Percentiles rank a stretch among this genome's conserved stretches.
Conservation (phyloP, 2,888 invertebrate species). For the Erannis defoliaria region DNA sequence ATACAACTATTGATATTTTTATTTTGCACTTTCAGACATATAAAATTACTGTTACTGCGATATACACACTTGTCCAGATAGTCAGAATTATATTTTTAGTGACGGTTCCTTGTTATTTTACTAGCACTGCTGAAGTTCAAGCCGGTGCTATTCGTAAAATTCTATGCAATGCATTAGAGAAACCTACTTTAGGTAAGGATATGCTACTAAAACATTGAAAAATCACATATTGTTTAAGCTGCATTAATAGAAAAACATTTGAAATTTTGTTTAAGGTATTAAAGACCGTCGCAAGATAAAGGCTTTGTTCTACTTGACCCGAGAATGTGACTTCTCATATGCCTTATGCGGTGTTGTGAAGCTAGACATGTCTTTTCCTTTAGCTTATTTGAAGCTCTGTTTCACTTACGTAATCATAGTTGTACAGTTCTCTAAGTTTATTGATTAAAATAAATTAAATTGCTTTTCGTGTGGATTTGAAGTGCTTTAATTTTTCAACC, state of each 20-base stretch:
- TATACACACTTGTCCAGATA: constrained; percentile 54
- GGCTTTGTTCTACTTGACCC: constrained; percentile 68
- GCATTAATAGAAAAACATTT: neutral
- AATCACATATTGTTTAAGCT: neutral
- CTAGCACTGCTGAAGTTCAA: constrained; percentile 60
- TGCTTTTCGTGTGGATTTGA: neutral
- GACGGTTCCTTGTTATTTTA: constrained; percentile 65
- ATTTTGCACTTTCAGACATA: constrained; percentile 17
- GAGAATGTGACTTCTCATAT: constrained; percentile 68
- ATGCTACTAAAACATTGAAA: neutral
- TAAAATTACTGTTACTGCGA: constrained; percentile 30
- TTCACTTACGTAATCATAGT: constrained; percentile 73
- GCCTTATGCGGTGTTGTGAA: constrained; percentile 67
- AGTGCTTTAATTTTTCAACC: too few species aligned
- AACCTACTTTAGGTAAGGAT: constrained; percentile 55
- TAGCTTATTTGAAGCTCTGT: constrained; percentile 69
- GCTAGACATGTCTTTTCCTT: constrained; percentile 73
- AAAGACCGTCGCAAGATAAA: constrained; percentile 67
- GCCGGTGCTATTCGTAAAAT: constrained; percentile 62
- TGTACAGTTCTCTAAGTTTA: constrained; percentile 74
- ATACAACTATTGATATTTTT: neutral
- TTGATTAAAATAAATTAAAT: constrained; percentile 54
- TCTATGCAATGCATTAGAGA: constrained; percentile 65
- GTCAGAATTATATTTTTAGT: constrained; percentile 62
- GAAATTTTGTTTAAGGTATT: constrained; percentile 60